Conservation (phyloP, 1,140 invertebrate species). For the Diuraphis noxia region DNA sequence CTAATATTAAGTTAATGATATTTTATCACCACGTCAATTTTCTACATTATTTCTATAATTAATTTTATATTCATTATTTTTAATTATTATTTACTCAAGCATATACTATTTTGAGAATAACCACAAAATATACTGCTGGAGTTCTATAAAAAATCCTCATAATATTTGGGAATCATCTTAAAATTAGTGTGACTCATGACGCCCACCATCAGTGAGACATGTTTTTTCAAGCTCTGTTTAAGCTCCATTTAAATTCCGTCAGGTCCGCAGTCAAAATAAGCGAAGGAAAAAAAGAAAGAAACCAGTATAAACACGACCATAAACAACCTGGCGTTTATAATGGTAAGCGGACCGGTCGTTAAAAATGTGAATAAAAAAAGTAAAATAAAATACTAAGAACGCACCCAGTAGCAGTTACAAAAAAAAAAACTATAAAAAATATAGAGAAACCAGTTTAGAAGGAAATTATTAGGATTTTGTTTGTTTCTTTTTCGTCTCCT, state of each 20-base stretch:
- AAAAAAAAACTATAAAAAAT: slow-evolving; percentile 16
- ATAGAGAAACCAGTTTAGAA: slow-evolving; percentile 48
- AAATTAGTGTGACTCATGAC: slow-evolving; percentile 44
- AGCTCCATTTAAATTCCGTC: slow-evolving; percentile 52
- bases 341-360: slow-evolving; percentile 52
- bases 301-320: slow-evolving; percentile 53
- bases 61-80: background rate
- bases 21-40: background rate
- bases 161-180: background rate
- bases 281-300: slow-evolving; percentile 44
- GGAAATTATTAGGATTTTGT: slow-evolving; percentile 39
- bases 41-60: background rate
- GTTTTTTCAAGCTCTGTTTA: slow-evolving; percentile 52
- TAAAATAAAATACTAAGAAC: slow-evolving; percentile 52
- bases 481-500: slow-evolving; percentile 16
- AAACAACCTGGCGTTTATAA: slow-evolving; percentile 52
- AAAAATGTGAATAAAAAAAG: slow-evolving; percentile 48
- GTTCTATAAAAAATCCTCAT: background rate
- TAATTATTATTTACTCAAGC: background rate
- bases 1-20: background rate
- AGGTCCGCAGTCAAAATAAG: slow-evolving; percentile 45
- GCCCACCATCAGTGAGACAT: slow-evolving; percentile 26
- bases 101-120: background rate
- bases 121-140: background rate
- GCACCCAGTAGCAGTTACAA: slow-evolving; percentile 53